These are phyloP conservation scores for Cygnus atratus DNA, from an alignment of 2,113 vertebrate genomes.

Conservation along the genomic window DNA sequence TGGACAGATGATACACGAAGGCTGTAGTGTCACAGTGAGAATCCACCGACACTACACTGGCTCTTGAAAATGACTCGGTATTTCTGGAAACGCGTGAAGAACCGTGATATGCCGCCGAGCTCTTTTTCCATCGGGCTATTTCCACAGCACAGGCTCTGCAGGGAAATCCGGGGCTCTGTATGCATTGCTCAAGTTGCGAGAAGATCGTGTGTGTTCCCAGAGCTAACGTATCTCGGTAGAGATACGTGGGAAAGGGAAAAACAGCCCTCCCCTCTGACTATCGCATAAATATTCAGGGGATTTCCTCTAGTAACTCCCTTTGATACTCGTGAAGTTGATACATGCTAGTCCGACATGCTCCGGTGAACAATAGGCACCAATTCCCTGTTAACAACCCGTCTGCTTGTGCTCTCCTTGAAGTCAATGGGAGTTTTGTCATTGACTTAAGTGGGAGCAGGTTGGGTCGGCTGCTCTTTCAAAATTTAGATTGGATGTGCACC, in stretches of 20 bases:
- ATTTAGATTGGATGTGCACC: not conserved
- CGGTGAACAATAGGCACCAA: conserved; percentile 26
- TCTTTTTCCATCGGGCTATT: not conserved
- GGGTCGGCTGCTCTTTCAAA: conserved; percentile 3
- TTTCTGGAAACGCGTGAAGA: conserved; percentile 1
- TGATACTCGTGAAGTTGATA: conserved; percentile 49
- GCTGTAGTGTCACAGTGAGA: not conserved
- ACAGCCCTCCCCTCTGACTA: not conserved
- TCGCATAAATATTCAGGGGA: conserved; percentile 44
- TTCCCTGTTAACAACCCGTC: not conserved
- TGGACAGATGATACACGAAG: not conserved
- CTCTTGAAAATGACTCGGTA: not conserved
- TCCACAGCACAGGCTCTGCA: not conserved
- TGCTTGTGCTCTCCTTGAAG: conserved; percentile 39
- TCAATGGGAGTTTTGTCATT: conserved; percentile 19
- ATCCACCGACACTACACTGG: not conserved
- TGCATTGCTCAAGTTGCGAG: accelerated
- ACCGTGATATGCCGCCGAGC: not conserved
- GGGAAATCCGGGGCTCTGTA: not conserved
- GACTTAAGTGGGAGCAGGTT: not conserved
- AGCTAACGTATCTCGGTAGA: not conserved
- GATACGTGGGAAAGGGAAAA: not conserved
- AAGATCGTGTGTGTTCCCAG: accelerated
- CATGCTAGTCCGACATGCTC: not conserved
- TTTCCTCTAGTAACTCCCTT: conserved; percentile 63